Evolutionary conservation across 1,140 invertebrate species (phyloP).

Genomic region (Drosophila truncata): DNA sequence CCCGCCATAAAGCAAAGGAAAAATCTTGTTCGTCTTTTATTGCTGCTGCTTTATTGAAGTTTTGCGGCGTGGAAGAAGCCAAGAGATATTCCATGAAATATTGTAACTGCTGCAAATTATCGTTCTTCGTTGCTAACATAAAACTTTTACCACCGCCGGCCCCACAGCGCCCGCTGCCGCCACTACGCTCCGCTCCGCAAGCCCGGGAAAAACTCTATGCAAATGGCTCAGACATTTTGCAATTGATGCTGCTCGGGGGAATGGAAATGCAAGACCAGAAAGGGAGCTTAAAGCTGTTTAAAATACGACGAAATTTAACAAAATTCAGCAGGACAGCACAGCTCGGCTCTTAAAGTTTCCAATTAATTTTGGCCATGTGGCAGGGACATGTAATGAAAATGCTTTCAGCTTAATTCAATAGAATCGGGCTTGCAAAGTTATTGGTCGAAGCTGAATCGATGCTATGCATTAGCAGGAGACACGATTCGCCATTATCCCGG

Average conservation of each 20-base stretch:
- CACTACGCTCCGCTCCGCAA: slow-evolving; percentile 5
- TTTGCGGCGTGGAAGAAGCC: slow-evolving; percentile 34
- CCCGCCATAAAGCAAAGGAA: slow-evolving; percentile 42
- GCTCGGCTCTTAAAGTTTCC: slow-evolving; percentile 7
- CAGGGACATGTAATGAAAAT: slow-evolving; percentile 34
- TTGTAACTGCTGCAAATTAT: slow-evolving; percentile 74
- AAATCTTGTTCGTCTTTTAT: slow-evolving; percentile 53
- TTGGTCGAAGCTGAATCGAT: slow-evolving; percentile 13
- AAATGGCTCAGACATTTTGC: slow-evolving; percentile 62
- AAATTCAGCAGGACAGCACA: background rate
- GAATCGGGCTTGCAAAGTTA: slow-evolving; percentile 17
- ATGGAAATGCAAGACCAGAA: slow-evolving; percentile 33
- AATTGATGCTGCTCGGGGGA: slow-evolving; percentile 53
- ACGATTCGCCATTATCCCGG: slow-evolving; percentile 66
- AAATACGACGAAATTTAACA: slow-evolving; percentile 21
- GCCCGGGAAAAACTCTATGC: slow-evolving; percentile 44
- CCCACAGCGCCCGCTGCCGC: slow-evolving; percentile 11
- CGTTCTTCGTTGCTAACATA: slow-evolving; percentile 65
- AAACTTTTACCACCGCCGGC: slow-evolving; percentile 57
- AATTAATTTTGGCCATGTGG: slow-evolving; percentile 47
- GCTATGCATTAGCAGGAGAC: slow-evolving; percentile 36
- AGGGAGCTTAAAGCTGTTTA: slow-evolving; percentile 37
- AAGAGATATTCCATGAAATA: slow-evolving; percentile 64
- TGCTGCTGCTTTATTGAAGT: slow-evolving; percentile 58
- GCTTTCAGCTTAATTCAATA: slow-evolving; percentile 44